A percentile compares a stretch with the other conserved stretches of the same genome.
These are phyloP conservation scores for Tenebrosternarchus preto DNA, from an alignment of 2,113 vertebrate genomes.

Conservation along the genomic window DNA sequence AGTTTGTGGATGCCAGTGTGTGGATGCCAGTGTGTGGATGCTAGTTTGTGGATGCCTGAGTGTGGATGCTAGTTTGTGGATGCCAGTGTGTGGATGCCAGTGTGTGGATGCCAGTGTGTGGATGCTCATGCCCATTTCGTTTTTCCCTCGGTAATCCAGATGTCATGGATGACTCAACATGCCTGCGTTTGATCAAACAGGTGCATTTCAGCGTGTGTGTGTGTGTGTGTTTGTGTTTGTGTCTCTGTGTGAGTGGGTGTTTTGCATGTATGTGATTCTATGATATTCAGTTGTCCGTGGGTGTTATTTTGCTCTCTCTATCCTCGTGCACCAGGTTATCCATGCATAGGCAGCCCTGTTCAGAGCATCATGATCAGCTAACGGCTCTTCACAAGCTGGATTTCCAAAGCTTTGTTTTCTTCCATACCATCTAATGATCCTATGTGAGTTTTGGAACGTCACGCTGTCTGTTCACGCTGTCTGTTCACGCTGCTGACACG, in stretches of 20 bases:
- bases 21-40: not conserved
- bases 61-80: no score
- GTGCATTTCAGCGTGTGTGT: slow-evolving; percentile 5
- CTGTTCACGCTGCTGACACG: no score
- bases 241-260: not conserved
- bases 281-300: not conserved
- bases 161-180: slow-evolving; percentile 35
- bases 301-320: no score
- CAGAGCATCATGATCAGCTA: slow-evolving; percentile 1
- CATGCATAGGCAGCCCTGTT: not conserved
- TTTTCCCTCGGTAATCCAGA: slow-evolving; percentile 20
- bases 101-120: not conserved
- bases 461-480: no score
- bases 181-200: slow-evolving; percentile 27
- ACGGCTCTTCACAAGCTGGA: slow-evolving; percentile 1
- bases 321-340: not conserved
- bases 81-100: not conserved
- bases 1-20: no score
- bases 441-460: no score
- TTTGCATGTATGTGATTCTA: slow-evolving; percentile 8
- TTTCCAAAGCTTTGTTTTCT: slow-evolving; percentile 21
- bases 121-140: not conserved
- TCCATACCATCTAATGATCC: slow-evolving; percentile 25
- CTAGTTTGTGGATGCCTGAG: not conserved
- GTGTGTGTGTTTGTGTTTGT: slow-evolving; percentile 3